Conservation (phyloP, 2,797 vertebrate genomes). For the Spondyliosoma cantharus region DNA sequence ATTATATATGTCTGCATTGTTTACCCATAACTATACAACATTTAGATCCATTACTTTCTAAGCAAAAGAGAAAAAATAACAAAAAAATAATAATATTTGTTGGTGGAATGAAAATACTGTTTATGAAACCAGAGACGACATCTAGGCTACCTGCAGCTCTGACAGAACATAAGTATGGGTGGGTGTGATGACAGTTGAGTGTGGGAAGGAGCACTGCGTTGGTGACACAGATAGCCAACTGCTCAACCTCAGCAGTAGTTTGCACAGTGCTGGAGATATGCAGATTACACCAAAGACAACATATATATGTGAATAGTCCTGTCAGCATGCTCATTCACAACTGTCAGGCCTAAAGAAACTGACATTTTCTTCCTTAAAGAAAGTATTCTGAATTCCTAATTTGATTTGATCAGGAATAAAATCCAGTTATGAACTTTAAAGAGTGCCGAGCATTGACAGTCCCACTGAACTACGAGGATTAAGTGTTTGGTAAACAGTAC, state of each 20-base stretch:
- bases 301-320: rapidly evolving
- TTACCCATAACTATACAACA: not conserved
- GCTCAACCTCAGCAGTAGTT: constrained; percentile 4
- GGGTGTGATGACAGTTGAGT: constrained; percentile 37
- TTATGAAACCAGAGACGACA: not conserved
- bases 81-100: no score
- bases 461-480: not conserved
- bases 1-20: not conserved
- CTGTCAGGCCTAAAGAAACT: no score
- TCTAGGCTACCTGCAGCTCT: not conserved
- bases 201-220: constrained; percentile 11
- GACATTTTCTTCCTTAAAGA: not conserved
- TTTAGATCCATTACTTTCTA: not conserved
- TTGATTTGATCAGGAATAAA: not conserved
- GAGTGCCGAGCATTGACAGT: not conserved
- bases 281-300: not conserved
- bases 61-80: no score
- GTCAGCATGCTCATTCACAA: not conserved
- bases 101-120: not conserved
- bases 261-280: not conserved
- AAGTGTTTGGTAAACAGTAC: not conserved
- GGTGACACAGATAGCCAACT: constrained; percentile 33
- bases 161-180: constrained; percentile 23
- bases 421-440: not conserved
- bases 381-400: not conserved